Conservation (phyloP, 2,888 invertebrate species). For the Blera fallax region DNA sequence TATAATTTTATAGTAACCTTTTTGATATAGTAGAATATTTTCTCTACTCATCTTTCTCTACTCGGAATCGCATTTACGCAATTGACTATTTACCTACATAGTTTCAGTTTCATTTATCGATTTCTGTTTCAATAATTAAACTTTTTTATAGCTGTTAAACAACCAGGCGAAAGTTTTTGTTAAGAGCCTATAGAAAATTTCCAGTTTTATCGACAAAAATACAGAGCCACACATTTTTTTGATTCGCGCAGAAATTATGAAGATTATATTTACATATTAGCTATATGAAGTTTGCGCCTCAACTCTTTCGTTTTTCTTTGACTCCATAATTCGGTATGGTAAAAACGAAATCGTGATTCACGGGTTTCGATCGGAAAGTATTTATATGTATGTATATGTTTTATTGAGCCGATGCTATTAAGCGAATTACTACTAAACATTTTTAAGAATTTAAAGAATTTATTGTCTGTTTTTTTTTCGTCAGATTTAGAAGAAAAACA, state of each 20-base stretch:
- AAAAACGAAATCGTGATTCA: constrained; percentile 14
- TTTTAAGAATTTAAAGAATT: background rate
- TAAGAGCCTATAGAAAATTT: background rate
- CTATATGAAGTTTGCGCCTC: constrained; percentile 22
- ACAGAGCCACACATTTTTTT: background rate
- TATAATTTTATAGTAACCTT: too few relatives aligned
- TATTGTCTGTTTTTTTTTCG: too few relatives aligned
- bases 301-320: constrained; percentile 64
- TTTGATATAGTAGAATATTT: too few relatives aligned
- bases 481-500: too few relatives aligned
- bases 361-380: background rate
- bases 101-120: background rate
- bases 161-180: background rate
- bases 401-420: background rate
- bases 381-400: background rate
- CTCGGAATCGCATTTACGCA: background rate
- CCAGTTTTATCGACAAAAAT: background rate
- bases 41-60: too few relatives aligned
- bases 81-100: background rate
- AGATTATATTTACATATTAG: background rate
- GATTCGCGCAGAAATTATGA: background rate
- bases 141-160: background rate
- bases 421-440: background rate
- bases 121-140: background rate
- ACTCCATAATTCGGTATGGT: constrained; percentile 16